Evolutionary conservation across 2,888 invertebrate genomes (phyloP).

Genomic region (Serrognathus titanus): DNA sequence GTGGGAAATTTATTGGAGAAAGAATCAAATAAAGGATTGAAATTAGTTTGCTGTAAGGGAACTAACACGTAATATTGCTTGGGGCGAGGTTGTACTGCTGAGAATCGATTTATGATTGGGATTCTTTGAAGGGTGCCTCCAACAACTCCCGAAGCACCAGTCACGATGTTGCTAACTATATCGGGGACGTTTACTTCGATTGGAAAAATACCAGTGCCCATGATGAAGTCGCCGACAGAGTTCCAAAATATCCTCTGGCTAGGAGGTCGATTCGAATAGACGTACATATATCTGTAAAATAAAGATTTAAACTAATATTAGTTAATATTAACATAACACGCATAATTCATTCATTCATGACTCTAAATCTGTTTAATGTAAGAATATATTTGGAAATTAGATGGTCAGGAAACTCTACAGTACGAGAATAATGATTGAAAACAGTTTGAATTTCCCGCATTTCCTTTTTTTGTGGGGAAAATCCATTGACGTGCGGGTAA

Average conservation of each 20-base stretch:
- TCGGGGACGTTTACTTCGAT: slow-evolving; percentile 64
- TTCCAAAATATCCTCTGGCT: slow-evolving; percentile 5
- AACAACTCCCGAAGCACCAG: slow-evolving; percentile 16
- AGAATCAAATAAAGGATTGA: neutral
- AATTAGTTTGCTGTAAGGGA: slow-evolving; percentile 1
- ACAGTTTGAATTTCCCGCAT: no score
- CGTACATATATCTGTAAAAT: no score
- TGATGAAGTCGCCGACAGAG: slow-evolving; percentile 46
- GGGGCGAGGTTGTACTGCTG: slow-evolving; percentile 22
- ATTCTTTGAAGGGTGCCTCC: slow-evolving; percentile 22
- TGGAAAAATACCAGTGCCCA: slow-evolving; percentile 56
- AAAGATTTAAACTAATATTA: no score
- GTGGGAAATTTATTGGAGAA: neutral
- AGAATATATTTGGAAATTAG: no score
- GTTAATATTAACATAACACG: no score
- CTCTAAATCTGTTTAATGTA: no score
- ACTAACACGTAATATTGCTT: slow-evolving; percentile 19
- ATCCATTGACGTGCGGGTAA: no score
- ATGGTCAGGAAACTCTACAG: no score
- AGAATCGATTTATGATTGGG: slow-evolving; percentile 25
- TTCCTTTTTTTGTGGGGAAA: no score
- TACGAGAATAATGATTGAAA: no score
- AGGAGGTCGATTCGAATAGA: no score
- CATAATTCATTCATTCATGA: no score
- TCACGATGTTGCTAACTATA: slow-evolving; percentile 44